Percentiles rank a stretch among this genome's conserved stretches.
phyloP scores from a whole-genome alignment of 2,888 invertebrate species.

The Zaprionus bogoriensis region DNA sequence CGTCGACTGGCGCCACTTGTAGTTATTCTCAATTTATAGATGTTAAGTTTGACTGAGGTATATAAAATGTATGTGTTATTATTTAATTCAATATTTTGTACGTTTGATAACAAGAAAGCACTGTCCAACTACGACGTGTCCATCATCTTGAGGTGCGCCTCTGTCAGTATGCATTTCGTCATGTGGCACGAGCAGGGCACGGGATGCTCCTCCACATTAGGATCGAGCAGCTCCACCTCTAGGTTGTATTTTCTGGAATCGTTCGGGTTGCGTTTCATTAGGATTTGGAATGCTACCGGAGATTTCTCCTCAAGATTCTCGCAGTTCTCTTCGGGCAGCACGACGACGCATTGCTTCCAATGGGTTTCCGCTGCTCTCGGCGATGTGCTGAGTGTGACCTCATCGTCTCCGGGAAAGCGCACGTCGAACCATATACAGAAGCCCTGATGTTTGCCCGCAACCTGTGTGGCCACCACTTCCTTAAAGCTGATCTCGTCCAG shows the following conservation, averaged over 20 bases:
- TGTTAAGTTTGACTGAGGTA: constrained; percentile 71
- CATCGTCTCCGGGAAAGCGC: constrained; percentile 86
- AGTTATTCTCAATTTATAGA: constrained; percentile 41
- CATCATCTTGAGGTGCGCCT: constrained; percentile 81
- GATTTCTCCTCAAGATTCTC: constrained; percentile 83
- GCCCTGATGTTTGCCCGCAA: constrained; percentile 87
- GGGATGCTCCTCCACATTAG: constrained; percentile 88
- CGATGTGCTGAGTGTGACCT: constrained; percentile 90
- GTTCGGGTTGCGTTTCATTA: constrained; percentile 83
- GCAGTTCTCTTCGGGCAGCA: constrained; percentile 88
- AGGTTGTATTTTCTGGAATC: constrained; percentile 85
- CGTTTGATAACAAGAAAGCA: constrained; percentile 5
- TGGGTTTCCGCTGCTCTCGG: constrained; percentile 91
- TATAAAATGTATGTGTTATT: constrained; percentile 53
- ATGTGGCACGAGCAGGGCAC: constrained; percentile 90
- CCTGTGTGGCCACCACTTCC: constrained; percentile 84
- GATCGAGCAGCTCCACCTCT: constrained; percentile 88
- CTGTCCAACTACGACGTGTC: constrained; percentile 43
- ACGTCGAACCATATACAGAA: constrained; percentile 93
- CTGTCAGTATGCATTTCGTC: constrained; percentile 90
- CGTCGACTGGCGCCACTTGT: not conserved
- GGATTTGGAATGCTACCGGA: constrained; percentile 88
- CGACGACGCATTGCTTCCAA: constrained; percentile 96
- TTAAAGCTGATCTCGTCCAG: constrained; percentile 85
- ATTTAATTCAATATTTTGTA: constrained; percentile 40